A percentile compares a stretch with the other conserved stretches of the same genome.
phyloP scores from a whole-genome alignment of 2,888 invertebrate genomes.

The Ischnura elegans region DNA sequence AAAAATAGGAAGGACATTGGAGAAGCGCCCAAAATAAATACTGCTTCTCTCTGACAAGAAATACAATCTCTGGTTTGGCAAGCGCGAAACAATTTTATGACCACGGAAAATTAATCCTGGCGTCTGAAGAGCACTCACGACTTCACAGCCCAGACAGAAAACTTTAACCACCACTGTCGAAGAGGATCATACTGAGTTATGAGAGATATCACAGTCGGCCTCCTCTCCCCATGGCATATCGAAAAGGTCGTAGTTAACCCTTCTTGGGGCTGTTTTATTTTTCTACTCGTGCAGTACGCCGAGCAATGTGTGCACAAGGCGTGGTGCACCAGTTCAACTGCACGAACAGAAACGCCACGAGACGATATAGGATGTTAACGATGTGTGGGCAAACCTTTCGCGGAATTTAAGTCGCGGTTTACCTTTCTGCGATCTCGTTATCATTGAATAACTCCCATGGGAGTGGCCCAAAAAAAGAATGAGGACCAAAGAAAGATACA shows the following conservation, averaged over 20 bases:
- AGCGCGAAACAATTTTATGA: background rate
- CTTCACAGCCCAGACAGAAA: background rate
- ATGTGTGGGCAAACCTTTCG: constrained; percentile 16
- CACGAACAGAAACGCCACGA: background rate
- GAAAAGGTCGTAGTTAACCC: background rate
- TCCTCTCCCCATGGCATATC: background rate
- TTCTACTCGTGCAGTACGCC: background rate
- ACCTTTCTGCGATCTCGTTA: background rate
- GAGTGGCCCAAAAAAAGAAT: too few relatives aligned
- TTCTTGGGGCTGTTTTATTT: background rate
- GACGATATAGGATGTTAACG: constrained; percentile 26
- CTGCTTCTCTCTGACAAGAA: too few relatives aligned
- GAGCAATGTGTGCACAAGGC: background rate
- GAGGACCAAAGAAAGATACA: background rate
- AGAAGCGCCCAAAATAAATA: background rate
- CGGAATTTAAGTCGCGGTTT: constrained; percentile 9
- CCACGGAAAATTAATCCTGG: background rate
- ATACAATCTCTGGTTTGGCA: background rate
- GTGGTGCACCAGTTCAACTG: background rate
- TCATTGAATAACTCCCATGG: background rate
- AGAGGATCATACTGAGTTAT: background rate
- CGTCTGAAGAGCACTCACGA: background rate
- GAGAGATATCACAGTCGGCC: background rate
- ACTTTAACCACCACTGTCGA: background rate
- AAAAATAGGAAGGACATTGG: background rate